A percentile compares a stretch with the other conserved stretches of the same genome.
Conservation (phyloP, 2,797 vertebrate genomes). For the Paedocypris micromegethes region DNA sequence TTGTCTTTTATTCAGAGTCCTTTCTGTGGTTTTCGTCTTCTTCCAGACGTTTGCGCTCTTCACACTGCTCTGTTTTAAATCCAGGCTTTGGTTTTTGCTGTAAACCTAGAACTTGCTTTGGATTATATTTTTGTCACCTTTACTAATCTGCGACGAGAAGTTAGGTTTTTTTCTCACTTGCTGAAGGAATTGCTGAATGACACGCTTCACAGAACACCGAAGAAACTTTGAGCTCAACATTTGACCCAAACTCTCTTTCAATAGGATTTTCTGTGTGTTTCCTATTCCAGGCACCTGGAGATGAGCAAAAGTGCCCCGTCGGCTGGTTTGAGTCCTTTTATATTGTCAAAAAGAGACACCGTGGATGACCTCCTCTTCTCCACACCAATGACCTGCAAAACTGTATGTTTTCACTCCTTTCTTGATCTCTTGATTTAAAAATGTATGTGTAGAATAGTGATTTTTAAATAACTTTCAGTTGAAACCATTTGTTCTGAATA, state of each 20-base stretch:
- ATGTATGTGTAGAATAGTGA: too few species aligned
- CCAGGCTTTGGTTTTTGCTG: neutral
- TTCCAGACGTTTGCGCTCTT: neutral
- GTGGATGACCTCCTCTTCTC: slow-evolving; percentile 23
- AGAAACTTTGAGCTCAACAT: slow-evolving; percentile 15
- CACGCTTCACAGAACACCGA: slow-evolving; percentile 12
- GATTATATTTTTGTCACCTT: slow-evolving; percentile 5
- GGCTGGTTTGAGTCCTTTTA: slow-evolving; percentile 31
- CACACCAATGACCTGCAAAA: slow-evolving; percentile 51
- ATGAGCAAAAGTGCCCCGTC: slow-evolving; percentile 24
- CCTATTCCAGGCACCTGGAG: slow-evolving; percentile 30
- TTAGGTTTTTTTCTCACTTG: neutral
- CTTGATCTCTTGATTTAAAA: neutral
- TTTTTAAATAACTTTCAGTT: neutral
- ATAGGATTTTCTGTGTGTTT: slow-evolving; percentile 8
- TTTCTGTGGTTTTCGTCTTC: neutral
- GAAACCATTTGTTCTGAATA: neutral
- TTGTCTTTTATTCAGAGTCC: slow-evolving; percentile 7
- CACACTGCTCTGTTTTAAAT: slow-evolving; percentile 10
- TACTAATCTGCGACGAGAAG: slow-evolving; percentile 6
- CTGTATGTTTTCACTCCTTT: slow-evolving; percentile 34
- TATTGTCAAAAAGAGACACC: slow-evolving; percentile 31
- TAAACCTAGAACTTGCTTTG: neutral
- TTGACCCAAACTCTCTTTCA: slow-evolving; percentile 10
- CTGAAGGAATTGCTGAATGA: slow-evolving; percentile 6